phyloP scores from a whole-genome alignment of 2,113 vertebrate species.

The Cisticola juncidis region DNA sequence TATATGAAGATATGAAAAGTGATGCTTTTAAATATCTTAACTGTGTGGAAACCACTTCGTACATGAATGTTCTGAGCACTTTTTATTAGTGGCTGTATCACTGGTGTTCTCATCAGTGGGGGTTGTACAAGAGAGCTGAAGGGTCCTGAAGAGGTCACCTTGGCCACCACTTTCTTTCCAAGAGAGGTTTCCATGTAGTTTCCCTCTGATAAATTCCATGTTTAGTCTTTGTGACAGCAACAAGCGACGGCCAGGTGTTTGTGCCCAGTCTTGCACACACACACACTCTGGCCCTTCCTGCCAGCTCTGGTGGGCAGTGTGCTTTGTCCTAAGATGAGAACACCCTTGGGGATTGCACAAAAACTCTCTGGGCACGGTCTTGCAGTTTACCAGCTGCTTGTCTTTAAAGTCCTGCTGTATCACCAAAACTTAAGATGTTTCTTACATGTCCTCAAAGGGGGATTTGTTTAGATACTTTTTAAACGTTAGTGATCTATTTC shows the following conservation, averaged over 20 bases:
- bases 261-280: rapidly evolving
- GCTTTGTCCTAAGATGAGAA: neutral
- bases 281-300: neutral
- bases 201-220: neutral
- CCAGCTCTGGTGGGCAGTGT: rapidly evolving
- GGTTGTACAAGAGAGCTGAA: neutral
- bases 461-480: neutral
- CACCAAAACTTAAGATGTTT: neutral
- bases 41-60: neutral
- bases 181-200: neutral
- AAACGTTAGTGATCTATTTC: neutral
- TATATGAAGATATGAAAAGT: neutral
- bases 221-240: neutral
- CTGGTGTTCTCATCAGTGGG: neutral
- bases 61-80: rapidly evolving
- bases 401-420: neutral
- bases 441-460: neutral
- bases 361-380: rapidly evolving
- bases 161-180: neutral
- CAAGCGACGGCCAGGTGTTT: no score
- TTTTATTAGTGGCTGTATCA: neutral
- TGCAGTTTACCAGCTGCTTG: neutral
- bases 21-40: neutral
- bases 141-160: neutral
- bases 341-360: neutral